These are phyloP conservation scores for Drosophila ercepeae DNA, from an alignment of 1,140 invertebrate genomes.

Conservation along the genomic window DNA sequence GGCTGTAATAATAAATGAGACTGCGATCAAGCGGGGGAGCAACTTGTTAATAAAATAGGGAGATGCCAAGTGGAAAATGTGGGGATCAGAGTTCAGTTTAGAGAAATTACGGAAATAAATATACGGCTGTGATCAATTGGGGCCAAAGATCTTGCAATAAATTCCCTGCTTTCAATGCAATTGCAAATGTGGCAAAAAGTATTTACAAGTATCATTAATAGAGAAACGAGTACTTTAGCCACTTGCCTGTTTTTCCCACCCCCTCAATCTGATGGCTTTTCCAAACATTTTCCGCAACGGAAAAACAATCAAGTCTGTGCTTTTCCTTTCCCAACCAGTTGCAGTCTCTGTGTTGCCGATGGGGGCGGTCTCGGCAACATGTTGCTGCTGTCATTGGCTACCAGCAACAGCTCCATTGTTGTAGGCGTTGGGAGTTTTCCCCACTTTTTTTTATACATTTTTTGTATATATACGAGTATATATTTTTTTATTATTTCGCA, in stretches of 20 bases:
- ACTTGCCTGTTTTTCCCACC: neutral
- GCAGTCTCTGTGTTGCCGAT: slow-evolving; percentile 25
- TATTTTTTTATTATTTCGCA: slow-evolving; percentile 18
- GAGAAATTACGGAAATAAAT: slow-evolving; percentile 2
- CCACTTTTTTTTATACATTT: slow-evolving; percentile 29
- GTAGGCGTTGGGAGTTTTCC: slow-evolving; percentile 46
- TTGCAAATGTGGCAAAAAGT: slow-evolving; percentile 1
- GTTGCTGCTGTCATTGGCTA: slow-evolving; percentile 51
- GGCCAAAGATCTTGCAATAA: slow-evolving; percentile 2
- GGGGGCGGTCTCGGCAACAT: slow-evolving; percentile 49
- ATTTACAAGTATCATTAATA: neutral
- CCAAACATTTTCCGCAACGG: neutral
- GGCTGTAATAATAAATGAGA: slow-evolving; percentile 41
- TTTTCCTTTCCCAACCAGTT: slow-evolving; percentile 41
- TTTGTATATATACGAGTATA: neutral
- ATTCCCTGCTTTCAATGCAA: neutral
- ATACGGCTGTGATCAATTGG: neutral
- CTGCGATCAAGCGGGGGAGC: slow-evolving; percentile 23
- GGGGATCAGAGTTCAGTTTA: slow-evolving; percentile 26
- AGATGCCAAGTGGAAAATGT: slow-evolving; percentile 8
- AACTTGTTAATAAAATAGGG: slow-evolving; percentile 14
- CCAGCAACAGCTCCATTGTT: slow-evolving; percentile 26
- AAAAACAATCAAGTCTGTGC: slow-evolving; percentile 26
- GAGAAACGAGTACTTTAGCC: neutral
- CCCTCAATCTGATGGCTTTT: neutral